These are phyloP conservation scores for Trinectes maculatus DNA, from an alignment of 2,113 vertebrate genomes.

Conservation along the genomic window DNA sequence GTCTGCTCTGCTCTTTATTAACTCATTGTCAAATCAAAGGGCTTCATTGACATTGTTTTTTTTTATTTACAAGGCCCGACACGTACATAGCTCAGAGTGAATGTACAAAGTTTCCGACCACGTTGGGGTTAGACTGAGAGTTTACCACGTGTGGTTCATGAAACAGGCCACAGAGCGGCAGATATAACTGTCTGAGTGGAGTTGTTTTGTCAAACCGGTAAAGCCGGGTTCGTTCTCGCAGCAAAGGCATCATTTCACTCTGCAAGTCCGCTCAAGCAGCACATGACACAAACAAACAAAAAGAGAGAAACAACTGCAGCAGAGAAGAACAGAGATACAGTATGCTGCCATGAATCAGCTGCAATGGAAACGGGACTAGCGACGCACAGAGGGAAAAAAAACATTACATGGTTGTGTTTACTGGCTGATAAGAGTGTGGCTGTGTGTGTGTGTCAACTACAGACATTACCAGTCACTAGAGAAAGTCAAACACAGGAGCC, in stretches of 20 bases:
- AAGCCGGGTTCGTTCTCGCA: slow-evolving; percentile 29
- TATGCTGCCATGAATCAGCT: not conserved
- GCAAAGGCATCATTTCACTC: not conserved
- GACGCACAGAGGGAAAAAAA: not conserved
- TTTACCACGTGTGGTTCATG: no score
- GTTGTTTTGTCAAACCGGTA: slow-evolving; percentile 46
- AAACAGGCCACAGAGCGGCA: no score
- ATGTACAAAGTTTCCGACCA: no score
- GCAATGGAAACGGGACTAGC: not conserved
- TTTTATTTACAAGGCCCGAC: no score
- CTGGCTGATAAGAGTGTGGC: slow-evolving; percentile 14
- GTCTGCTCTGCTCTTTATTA: no score
- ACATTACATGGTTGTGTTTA: not conserved
- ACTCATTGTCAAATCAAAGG: no score
- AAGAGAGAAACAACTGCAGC: slow-evolving; percentile 17
- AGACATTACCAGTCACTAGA: not conserved
- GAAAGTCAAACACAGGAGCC: not conserved
- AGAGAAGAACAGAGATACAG: not conserved
- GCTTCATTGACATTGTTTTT: no score
- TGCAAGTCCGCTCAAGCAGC: slow-evolving; percentile 39
- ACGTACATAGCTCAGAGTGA: no score
- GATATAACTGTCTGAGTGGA: no score
- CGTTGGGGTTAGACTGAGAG: no score
- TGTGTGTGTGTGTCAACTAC: slow-evolving; percentile 9
- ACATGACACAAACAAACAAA: not conserved